A percentile compares a stretch with the other conserved stretches of the same genome.
These are phyloP conservation scores for Numenius arquata DNA, from an alignment of 2,113 vertebrate species.

Conservation along the genomic window DNA sequence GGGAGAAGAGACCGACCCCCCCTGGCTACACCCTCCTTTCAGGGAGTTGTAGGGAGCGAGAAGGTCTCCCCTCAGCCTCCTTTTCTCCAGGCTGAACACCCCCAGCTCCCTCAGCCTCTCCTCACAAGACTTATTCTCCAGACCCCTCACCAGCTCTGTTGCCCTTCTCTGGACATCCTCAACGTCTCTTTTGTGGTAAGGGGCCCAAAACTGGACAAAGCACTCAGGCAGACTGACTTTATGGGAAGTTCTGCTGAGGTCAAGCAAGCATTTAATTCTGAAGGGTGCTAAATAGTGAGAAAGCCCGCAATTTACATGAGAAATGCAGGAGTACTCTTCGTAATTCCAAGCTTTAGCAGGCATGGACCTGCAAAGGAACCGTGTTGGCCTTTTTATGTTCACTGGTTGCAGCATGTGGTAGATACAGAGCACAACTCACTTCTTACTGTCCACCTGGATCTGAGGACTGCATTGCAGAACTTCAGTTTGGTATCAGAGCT, in stretches of 20 bases:
- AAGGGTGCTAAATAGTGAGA: neutral
- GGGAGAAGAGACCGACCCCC: too few relatives aligned
- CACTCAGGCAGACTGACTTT: neutral
- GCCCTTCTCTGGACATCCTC: too few relatives aligned
- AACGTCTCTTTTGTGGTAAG: too few relatives aligned
- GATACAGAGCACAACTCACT: neutral
- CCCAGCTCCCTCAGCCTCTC: too few relatives aligned
- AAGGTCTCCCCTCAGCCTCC: too few relatives aligned
- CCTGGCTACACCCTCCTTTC: too few relatives aligned
- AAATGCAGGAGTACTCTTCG: neutral
- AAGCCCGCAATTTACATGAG: neutral
- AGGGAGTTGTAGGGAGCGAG: too few relatives aligned
- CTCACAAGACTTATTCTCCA: too few relatives aligned
- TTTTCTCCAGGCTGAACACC: too few relatives aligned
- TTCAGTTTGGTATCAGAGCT: neutral
- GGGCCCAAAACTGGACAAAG: too few relatives aligned
- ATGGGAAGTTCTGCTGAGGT: neutral
- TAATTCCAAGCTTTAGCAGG: neutral
- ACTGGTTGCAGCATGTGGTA: neutral
- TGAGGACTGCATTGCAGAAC: neutral
- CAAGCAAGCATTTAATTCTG: neutral
- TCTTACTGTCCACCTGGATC: neutral
- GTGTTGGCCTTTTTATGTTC: neutral
- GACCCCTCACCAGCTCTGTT: too few relatives aligned
- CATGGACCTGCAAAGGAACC: too few relatives aligned